Base-by-base conservation (phyloP, 2,888 invertebrate species). In the Noctua fimbriata region DNA sequence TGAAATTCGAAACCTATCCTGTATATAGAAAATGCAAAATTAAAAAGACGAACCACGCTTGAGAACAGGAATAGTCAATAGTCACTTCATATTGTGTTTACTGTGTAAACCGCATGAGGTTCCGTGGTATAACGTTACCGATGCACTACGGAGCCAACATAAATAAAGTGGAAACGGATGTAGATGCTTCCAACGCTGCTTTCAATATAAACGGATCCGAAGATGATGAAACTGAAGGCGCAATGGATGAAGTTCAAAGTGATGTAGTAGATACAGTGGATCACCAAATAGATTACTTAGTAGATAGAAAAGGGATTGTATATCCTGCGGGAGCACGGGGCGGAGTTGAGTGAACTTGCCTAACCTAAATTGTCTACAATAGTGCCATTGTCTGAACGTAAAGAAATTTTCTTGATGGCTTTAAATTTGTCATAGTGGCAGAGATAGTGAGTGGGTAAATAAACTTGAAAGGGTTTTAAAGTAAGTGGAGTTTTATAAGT, bases 71-170 rank as follows among this genome's bases (percentile, higher is more conserved):
- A 96, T 96, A 96, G 96, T 96, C 96, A 96, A 96, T 96, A 96
- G 96, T 95, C 96, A 95, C 96, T 96, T 95, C 96, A 95, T 95
- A 95, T 95, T 96, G 95, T 96, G 95, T 96, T 96, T 96, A 93
- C 93, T 93, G 94, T 94, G 94, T 93, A 95, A 96, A 95, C 96
- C 95, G 93, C 94, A 94, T 92, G 94, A 94, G 94, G 94, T 94
- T 95, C 94, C 93, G 94, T 92, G 92, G 94, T 96, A 95, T 96
- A 94, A 88, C 83, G 93, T 96, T 95, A 94, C 96, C 83, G 86
- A 85, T 78, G 78, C 87, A 93, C 91, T 83, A 92, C 79, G 76
- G 78, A 88, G 81, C 79, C 77, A 83, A 77, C 73, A 71, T 81
- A 85, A 82, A 76, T 85, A 73, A 77, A 76, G 76, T 55, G 63